phyloP scores from a whole-genome alignment of 2,113 vertebrate species.

The Talpa occidentalis region DNA sequence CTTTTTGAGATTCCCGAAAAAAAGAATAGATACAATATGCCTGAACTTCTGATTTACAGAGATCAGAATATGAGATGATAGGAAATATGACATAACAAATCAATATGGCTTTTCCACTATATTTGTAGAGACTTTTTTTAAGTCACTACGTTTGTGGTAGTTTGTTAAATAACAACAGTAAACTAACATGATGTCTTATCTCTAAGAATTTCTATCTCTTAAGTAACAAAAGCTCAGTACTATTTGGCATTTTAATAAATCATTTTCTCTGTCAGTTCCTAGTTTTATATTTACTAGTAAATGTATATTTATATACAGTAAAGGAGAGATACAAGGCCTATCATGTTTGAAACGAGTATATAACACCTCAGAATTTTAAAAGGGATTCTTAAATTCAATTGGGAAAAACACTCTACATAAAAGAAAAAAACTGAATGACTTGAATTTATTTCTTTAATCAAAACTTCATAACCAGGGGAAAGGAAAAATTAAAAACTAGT shows the following conservation, averaged over 20 bases:
- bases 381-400: not conserved
- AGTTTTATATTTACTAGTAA: not conserved
- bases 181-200: not conserved
- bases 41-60: not conserved
- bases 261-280: not conserved
- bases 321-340: not conserved
- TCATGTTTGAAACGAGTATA: not conserved
- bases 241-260: constrained; percentile 3
- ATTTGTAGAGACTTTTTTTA: not conserved
- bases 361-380: not conserved
- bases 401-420: not conserved
- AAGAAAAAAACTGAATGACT: not conserved
- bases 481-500: not conserved
- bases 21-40: not conserved
- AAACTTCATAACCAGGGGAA: not conserved
- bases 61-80: not conserved
- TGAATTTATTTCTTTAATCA: not conserved
- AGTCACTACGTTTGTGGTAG: not conserved
- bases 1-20: not conserved
- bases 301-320: not conserved
- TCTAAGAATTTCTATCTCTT: not conserved
- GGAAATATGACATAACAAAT: not conserved
- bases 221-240: not conserved
- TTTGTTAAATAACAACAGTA: not conserved
- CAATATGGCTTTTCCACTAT: not conserved